Evolutionary conservation across 2,797 vertebrate genomes (phyloP), one percentile per base, ranked within the genome.

Genomic region (Schizopygopsis malacanthus): DNA sequence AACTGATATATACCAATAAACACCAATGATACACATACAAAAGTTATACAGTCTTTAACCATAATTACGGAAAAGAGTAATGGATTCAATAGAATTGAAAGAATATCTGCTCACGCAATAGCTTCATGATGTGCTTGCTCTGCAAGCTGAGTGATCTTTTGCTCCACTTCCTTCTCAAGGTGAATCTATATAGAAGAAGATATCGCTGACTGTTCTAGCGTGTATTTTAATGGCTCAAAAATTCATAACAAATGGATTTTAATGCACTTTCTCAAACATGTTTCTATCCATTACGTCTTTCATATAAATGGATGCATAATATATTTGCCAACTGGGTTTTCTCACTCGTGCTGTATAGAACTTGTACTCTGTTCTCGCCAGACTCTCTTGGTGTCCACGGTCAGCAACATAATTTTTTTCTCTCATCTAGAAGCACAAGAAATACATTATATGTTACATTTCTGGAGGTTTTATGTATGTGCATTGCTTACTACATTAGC

Each of bases 341-440:
- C 56, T 80, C 45, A 98, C 97, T 96, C 96, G 97, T 93, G 97
- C 96, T 90, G 92, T 94, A 88, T 96, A 94, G 92, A 97, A 97
- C 73, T 87, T 96, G 79, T 85, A 88, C 92, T 97, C 96, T 91
- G 95, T 89, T 91, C 90, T 93, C 87, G 92, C 91, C 47, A 97
- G 71, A 80, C 50, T 87, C 16, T 88, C 85, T 59, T 84, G 84
- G 67, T 97, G 94, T 86, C 93, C 93, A 86, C 90, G 95, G 80
- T 96, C 93, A 87, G 93, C 92, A 67, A 81, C 79, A 18, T 89
- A 89, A 92, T 97, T 94, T 56, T 65, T 93, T 75, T 96, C 93
- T 93, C 93, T 97, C 18, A 96, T 93, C 97, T 89, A 88, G 82
- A 83, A 52, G 54, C 13, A 69, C 12, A 73, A 45, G 52, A 79